Evolutionary conservation across 2,113 vertebrate species (phyloP).

Genomic region (Grallaria varia): DNA sequence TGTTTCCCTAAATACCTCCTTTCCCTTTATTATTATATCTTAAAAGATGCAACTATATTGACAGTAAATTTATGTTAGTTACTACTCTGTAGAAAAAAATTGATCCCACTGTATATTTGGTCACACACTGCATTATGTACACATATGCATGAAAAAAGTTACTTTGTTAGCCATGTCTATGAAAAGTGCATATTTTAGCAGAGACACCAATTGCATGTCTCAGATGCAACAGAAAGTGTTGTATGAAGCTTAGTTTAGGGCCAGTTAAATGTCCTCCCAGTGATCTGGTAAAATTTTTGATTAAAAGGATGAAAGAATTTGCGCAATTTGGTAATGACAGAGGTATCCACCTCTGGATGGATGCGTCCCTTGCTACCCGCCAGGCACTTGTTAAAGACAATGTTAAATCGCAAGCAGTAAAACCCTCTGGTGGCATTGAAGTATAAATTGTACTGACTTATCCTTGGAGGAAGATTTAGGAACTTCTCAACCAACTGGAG

Average conservation of each 20-base stretch:
- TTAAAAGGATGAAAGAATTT: constrained; percentile 97
- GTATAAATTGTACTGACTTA: constrained; percentile 95
- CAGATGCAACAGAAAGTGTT: constrained; percentile 74
- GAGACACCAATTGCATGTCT: constrained; percentile 62
- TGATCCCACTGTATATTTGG: constrained; percentile 83
- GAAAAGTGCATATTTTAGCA: constrained; percentile 81
- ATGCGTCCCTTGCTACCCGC: constrained; percentile 96
- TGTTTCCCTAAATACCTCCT: constrained; percentile 52
- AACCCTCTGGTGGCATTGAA: constrained; percentile 96
- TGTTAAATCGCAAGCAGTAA: constrained; percentile 94
- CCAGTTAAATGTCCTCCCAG: constrained; percentile 94
- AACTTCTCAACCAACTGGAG: constrained; percentile 93
- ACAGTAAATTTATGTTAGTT: constrained; percentile 63
- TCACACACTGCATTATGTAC: constrained; percentile 80
- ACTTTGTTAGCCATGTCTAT: constrained; percentile 52
- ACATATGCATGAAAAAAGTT: constrained; percentile 70
- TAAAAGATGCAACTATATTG: constrained; percentile 70
- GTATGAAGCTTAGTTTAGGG: constrained; percentile 75
- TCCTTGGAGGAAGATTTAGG: constrained; percentile 89
- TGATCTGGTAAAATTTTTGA: constrained; percentile 98
- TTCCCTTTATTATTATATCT: constrained; percentile 58
- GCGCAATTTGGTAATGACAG: constrained; percentile 90
- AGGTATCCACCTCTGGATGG: constrained; percentile 90
- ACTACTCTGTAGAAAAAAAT: constrained; percentile 74
- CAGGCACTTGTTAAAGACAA: constrained; percentile 97